A percentile compares a stretch with the other conserved stretches of the same genome.
Evolutionary conservation across 2,888 invertebrate genomes (phyloP).

Genomic region (Lacanobia wlatinum): DNA sequence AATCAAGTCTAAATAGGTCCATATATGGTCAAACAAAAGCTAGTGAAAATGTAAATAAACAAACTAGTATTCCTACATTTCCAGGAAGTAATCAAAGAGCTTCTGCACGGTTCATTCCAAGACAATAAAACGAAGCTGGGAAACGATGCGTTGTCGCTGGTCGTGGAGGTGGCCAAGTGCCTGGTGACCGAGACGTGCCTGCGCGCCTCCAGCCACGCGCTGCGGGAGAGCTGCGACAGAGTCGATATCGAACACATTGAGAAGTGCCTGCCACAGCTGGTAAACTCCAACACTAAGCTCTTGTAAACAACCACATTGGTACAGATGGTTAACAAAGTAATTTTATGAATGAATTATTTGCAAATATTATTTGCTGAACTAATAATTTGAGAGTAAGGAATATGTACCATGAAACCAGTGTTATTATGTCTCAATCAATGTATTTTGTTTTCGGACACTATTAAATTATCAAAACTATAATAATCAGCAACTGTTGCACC

Average conservation of each 20-base stretch:
- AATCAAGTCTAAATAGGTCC: neutral
- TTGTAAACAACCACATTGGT: neutral
- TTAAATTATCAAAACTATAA: too few relatives aligned
- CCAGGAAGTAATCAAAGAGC: slow-evolving; percentile 90
- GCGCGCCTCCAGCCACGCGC: slow-evolving; percentile 88
- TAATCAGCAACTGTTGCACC: too few relatives aligned
- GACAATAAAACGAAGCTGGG: slow-evolving; percentile 90
- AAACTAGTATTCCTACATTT: slow-evolving; percentile 21
- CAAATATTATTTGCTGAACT: too few relatives aligned
- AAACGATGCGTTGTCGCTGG: slow-evolving; percentile 89
- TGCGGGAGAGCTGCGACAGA: slow-evolving; percentile 83
- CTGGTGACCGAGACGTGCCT: slow-evolving; percentile 90
- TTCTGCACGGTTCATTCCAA: slow-evolving; percentile 87
- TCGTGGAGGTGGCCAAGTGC: slow-evolving; percentile 89
- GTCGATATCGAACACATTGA: slow-evolving; percentile 90
- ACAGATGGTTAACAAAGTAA: neutral
- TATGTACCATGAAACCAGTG: too few relatives aligned
- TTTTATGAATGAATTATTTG: too few relatives aligned
- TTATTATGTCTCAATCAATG: too few relatives aligned
- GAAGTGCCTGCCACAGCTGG: slow-evolving; percentile 90
- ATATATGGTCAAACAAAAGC: neutral
- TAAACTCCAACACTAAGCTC: slow-evolving; percentile 68
- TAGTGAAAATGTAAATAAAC: slow-evolving; percentile 33
- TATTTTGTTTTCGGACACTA: too few relatives aligned
- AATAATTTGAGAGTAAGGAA: too few relatives aligned